A percentile compares a stretch with the other conserved stretches of the same genome.
Conservation (phyloP, 2,888 invertebrate species). For the Dioctria rufipes region DNA sequence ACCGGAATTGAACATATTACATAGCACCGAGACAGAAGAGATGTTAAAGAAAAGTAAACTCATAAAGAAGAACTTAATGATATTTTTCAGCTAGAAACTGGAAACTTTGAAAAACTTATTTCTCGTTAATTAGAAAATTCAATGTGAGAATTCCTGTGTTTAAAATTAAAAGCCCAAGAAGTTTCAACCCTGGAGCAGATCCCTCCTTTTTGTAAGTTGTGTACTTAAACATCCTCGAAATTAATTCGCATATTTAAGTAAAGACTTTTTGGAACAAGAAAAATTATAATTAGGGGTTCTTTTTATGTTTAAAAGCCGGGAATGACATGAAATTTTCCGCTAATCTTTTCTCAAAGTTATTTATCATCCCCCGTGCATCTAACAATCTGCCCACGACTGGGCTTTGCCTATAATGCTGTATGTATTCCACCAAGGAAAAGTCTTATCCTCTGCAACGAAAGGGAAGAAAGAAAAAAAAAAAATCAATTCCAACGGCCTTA, state of each 20-base stretch:
- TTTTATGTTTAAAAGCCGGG: conserved; percentile 31
- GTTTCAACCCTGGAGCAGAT: background rate
- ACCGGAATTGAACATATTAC: no score
- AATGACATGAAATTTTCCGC: conserved; percentile 45
- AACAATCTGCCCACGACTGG: conserved; percentile 12
- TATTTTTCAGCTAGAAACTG: no score
- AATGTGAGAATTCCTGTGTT: no score
- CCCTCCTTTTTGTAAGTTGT: background rate
- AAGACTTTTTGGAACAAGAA: conserved; percentile 31
- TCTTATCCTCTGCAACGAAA: background rate
- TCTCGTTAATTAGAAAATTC: no score
- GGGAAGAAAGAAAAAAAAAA: conserved; percentile 21
- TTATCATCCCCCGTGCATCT: conserved; percentile 44
- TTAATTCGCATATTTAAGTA: conserved; percentile 43
- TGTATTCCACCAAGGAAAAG: background rate
- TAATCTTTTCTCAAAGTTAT: conserved; percentile 43
- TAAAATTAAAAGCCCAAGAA: background rate
- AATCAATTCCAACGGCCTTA: conserved; percentile 46
- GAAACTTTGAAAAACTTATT: no score
- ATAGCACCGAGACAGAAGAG: no score
- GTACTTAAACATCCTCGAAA: conserved; percentile 9
- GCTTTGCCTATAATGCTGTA: background rate
- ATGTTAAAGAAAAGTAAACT: no score
- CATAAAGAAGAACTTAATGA: no score
- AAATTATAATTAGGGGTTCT: conserved; percentile 42